Evolutionary conservation across 2,888 invertebrate genomes (phyloP).

Genomic region (Netelia virgata): DNA sequence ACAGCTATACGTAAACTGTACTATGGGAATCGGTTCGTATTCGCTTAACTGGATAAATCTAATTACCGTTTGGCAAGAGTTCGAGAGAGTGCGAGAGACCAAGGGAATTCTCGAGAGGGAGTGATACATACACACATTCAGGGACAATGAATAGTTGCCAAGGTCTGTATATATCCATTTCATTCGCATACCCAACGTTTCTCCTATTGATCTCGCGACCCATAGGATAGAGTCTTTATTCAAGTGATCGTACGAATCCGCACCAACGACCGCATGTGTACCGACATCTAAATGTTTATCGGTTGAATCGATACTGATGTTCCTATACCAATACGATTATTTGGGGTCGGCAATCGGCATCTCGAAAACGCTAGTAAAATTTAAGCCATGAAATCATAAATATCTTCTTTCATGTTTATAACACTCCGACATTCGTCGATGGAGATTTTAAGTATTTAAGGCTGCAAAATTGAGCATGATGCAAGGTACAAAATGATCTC

Average conservation of each 20-base stretch:
- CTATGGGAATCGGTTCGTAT: constrained; percentile 8
- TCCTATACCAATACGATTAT: neutral
- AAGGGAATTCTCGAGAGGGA: constrained; percentile 14
- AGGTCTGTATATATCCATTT: constrained; percentile 23
- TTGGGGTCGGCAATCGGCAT: no score
- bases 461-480: no score
- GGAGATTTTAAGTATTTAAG: no score
- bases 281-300: constrained; percentile 13
- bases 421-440: no score
- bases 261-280: constrained; percentile 30
- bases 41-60: constrained; percentile 27
- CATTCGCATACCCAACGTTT: constrained; percentile 19
- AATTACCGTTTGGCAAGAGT: constrained; percentile 35
- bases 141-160: neutral
- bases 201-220: constrained; percentile 58
- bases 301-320: neutral
- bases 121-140: neutral
- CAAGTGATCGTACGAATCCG: constrained; percentile 72
- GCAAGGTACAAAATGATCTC: no score
- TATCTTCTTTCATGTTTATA: no score
- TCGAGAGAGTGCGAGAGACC: constrained; percentile 6
- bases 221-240: constrained; percentile 70
- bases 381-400: no score
- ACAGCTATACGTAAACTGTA: neutral
- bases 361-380: no score